Evolutionary conservation across 2,888 invertebrate genomes (phyloP), one percentile per base, ranked within the genome.

Genomic region (Drosophila setosimentum): DNA sequence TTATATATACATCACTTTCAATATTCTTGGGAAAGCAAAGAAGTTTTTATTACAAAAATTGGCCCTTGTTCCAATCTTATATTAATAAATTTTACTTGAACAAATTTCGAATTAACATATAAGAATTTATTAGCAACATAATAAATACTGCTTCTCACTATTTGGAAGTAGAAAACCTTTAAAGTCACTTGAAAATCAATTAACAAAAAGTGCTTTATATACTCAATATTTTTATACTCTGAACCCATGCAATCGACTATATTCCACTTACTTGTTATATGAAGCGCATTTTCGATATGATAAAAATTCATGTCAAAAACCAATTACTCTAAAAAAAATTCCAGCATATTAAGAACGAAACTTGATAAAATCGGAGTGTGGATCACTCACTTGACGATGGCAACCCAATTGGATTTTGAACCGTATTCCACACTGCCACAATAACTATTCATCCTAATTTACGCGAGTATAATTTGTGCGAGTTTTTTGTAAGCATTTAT

Each of bases 311-410:
- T 29, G 30, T 40, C n/a, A 37, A 18, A 29, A 16, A 7, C 21
- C 40, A 30, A 51, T 27, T 50, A 51, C 30, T 63, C 70, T 75
- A 70, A 82, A 81, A 71, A 82, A 71, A n/a, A n/a, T n/a, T 69
- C 32, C 51, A 75, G 73, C 80, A 59, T 68, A 81, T 85, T 77
- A 73, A 73, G 64, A 24, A 55, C 40, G 21, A 49, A 27, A 55
- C 8, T 35, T 27, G 32, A 57, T 61, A 32, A 37, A 37, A 57
- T 51, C 48, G 18, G 8, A n/a, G 37, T 37, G 29, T 16, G 29
- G 42, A 62, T 53, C 42, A 33, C 21, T 50, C 21, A 10, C 32
- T 55, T 40, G n/a, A 45, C 35, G 61, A 61, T 37, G 45, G 8
- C 10, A 48, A 66, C 24, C 33, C 32, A 29, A 58, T 57, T 30